These are phyloP conservation scores for Mesocricetus auratus DNA, from an alignment of 2,113 vertebrate species.

Conservation along the genomic window DNA sequence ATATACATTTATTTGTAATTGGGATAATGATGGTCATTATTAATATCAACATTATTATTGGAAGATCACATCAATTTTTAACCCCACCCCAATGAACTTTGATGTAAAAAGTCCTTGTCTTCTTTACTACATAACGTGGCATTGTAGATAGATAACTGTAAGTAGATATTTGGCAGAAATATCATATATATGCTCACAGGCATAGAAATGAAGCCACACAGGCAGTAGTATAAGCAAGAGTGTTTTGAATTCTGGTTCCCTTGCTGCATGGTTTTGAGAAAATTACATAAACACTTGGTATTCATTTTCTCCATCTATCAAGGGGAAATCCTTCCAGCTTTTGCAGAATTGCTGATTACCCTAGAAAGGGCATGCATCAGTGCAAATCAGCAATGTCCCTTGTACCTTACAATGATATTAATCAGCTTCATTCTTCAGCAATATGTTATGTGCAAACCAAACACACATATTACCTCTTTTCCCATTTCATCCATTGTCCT, in stretches of 20 bases:
- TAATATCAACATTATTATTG: conserved; percentile 15
- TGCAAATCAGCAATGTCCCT: neutral
- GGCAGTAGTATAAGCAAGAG: conserved; percentile 18
- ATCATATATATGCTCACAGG: conserved; percentile 11
- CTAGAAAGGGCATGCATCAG: conserved; percentile 34
- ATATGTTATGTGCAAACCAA: conserved; percentile 4
- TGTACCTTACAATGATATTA: neutral
- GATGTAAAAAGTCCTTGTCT: conserved; percentile 34
- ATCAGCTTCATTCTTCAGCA: conserved; percentile 33
- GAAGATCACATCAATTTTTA: conserved; percentile 54
- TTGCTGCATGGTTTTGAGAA: neutral
- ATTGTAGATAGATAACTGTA: neutral
- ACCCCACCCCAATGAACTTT: neutral
- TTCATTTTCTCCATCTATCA: conserved; percentile 39
- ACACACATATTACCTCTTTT: conserved; percentile 86
- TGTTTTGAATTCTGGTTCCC: conserved; percentile 30
- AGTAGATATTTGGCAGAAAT: conserved; percentile 27
- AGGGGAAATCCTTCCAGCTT: conserved; percentile 19
- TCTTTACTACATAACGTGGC: conserved; percentile 36
- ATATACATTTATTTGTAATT: conserved; percentile 17
- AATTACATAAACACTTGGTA: conserved; percentile 22
- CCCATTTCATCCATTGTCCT: conserved; percentile 90
- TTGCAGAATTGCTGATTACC: neutral
- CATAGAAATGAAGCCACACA: conserved; percentile 36
- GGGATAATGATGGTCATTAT: neutral